These are phyloP conservation scores for Monochamus saltuarius DNA, from an alignment of 1,140 invertebrate species.

Conservation along the genomic window DNA sequence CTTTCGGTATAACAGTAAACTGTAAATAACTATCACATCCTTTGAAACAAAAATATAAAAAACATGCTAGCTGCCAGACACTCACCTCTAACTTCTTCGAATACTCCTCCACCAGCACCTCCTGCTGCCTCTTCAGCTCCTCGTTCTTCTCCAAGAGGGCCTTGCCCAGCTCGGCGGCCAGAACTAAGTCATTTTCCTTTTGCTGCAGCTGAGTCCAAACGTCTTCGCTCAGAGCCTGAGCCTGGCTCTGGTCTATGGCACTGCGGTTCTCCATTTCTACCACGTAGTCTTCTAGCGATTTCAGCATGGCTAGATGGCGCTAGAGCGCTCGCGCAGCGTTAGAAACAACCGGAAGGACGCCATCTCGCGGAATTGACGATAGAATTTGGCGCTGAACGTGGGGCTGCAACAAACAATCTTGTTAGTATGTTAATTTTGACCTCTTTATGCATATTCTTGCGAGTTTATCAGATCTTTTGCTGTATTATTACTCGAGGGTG, in stretches of 20 bases:
- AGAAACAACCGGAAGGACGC: too few relatives aligned
- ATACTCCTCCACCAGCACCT: constrained; percentile 83
- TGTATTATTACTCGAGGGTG: too few relatives aligned
- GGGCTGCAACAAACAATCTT: too few relatives aligned
- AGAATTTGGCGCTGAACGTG: too few relatives aligned
- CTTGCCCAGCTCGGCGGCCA: constrained; percentile 94
- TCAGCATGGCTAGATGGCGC: constrained; percentile 30
- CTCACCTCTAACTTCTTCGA: constrained; percentile 90
- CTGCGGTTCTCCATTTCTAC: constrained; percentile 51
- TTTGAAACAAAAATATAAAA: too few relatives aligned
- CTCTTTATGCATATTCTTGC: too few relatives aligned
- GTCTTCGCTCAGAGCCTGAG: constrained; percentile 62
- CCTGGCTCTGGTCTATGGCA: constrained; percentile 42
- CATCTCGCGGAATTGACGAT: too few relatives aligned
- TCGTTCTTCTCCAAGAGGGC: constrained; percentile 93
- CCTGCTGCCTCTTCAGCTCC: constrained; percentile 84
- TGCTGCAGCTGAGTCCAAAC: constrained; percentile 82
- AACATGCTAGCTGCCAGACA: constrained; percentile 23
- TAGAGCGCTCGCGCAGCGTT: not conserved
- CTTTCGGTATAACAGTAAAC: too few relatives aligned
- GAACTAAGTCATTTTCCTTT: constrained; percentile 88
- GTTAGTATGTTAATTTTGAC: too few relatives aligned
- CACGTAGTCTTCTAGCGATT: constrained; percentile 49
- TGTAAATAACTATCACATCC: too few relatives aligned
- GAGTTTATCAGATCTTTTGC: too few relatives aligned